Conservation (phyloP, 2,797 vertebrate species). For the Miichthys miiuy region DNA sequence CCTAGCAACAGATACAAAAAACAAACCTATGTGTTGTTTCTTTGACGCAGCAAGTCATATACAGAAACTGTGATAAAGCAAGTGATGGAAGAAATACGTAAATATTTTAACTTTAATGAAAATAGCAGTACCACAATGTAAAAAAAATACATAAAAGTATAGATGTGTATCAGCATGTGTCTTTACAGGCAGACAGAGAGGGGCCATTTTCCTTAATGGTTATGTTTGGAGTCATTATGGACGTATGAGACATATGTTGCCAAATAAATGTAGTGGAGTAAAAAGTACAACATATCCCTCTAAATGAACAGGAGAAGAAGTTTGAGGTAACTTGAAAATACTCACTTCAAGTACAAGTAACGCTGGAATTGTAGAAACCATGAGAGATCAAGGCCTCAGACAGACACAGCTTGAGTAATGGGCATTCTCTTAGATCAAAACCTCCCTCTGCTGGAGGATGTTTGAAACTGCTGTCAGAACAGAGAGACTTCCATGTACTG, state of each 20-base stretch:
- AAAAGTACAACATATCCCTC: not conserved
- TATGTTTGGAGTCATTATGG: not conserved
- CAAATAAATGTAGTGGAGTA: not conserved
- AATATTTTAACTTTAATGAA: not conserved
- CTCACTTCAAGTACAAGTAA: not conserved
- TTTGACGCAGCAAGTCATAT: not conserved
- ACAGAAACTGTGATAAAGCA: not conserved
- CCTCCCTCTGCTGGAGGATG: constrained; percentile 74
- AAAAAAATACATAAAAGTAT: not conserved
- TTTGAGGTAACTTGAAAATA: constrained; percentile 1
- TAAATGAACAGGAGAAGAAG: not conserved
- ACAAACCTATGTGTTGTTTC: not conserved
- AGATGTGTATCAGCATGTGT: not conserved
- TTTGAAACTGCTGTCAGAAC: constrained; percentile 25
- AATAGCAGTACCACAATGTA: not conserved
- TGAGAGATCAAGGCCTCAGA: not conserved
- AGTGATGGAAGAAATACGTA: not conserved
- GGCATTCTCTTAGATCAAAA: constrained; percentile 49
- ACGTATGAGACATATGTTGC: not conserved
- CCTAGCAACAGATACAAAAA: not conserved
- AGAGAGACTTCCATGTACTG: not conserved
- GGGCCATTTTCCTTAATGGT: no score
- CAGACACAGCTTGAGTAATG: not conserved
- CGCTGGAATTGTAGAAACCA: not conserved
- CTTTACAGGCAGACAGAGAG: no score